A percentile compares a stretch with the other conserved stretches of the same genome.
phyloP scores from a whole-genome alignment of 1,140 invertebrate genomes.

The Drosophila punjabiensis region DNA sequence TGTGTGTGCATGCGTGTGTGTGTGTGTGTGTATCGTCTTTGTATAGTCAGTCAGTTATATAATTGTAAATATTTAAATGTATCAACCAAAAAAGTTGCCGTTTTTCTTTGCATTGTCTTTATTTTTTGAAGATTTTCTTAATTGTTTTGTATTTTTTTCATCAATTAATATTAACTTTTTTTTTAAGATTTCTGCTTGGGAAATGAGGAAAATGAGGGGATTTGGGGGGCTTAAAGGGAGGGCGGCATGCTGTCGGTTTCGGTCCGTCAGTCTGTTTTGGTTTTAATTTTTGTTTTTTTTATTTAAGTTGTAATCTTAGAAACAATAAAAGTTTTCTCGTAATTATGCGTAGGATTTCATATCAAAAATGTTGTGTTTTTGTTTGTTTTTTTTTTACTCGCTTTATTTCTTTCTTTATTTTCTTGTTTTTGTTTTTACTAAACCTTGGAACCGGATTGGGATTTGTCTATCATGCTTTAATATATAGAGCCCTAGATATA shows the following conservation, averaged over 20 bases:
- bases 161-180: neutral
- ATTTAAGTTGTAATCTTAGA: conserved; percentile 44
- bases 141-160: neutral
- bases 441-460: conserved; percentile 81
- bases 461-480: conserved; percentile 66
- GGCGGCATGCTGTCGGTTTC: conserved; percentile 60
- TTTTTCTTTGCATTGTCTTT: conserved; percentile 45
- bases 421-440: conserved; percentile 62
- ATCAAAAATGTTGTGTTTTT: conserved; percentile 54
- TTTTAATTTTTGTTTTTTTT: conserved; percentile 39
- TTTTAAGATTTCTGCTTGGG: conserved; percentile 7
- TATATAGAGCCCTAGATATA: conserved; percentile 57
- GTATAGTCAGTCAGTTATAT: conserved; percentile 70
- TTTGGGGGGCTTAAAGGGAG: neutral
- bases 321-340: conserved; percentile 51
- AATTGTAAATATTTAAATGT: conserved; percentile 43
- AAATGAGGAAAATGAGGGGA: neutral
- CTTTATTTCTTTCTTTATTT: conserved; percentile 38
- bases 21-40: conserved; percentile 73
- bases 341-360: conserved; percentile 63
- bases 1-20: conserved; percentile 28
- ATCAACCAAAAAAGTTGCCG: conserved; percentile 61
- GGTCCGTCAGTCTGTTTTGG: conserved; percentile 80
- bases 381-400: conserved; percentile 12
- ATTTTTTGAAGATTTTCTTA: conserved; percentile 32